Evolutionary conservation across 2,113 vertebrate genomes (phyloP), one percentile per base, ranked within the genome.

Genomic region (Ellobius talpinus): DNA sequence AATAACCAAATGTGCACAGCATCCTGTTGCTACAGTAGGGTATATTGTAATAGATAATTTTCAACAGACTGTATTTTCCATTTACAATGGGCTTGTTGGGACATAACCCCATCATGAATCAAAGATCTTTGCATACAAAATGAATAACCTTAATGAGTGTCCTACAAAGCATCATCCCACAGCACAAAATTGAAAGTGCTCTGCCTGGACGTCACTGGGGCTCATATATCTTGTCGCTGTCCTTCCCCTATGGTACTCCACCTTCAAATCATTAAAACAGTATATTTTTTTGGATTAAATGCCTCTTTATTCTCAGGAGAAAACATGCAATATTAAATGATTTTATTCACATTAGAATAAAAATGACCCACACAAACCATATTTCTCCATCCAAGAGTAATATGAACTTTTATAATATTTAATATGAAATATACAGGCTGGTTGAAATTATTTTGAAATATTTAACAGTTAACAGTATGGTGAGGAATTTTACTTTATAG

Each of bases 391-490:
- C 12, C 68, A 73, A 87, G 19, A 89, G 72, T 82, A 82, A 88
- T 87, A 73, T 42, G 0, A 63, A 93, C 42, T 68, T 91, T 55
- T 87, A 23, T 72, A 94, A 68, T 70, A 91, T 91, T 93, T 94
- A 52, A 42, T 89, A 91, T 94, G 74, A 89, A 96, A 33, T 55
- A 68, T 26, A 6, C 9, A 87, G 52, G 13, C 31, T 81, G 24
- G 45, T 39, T 16, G 31, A 96, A 68, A 91, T 93, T 88, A 87
- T 24, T 95, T 88, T 72, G n/a, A 90, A 97, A 94, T 66, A 74
- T 78, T 90, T 92, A 70, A 73, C 55, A 58, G 55, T 21, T 58
- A 58, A 58, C 24, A 94, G 52, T 66, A 88, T 7, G 42, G 47
- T 47, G 3, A 9, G 31, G 63, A 81, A 84, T 88, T 84, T 86